Evolutionary conservation across 2,113 vertebrate genomes (phyloP).

Genomic region (Copsychus sechellarum): DNA sequence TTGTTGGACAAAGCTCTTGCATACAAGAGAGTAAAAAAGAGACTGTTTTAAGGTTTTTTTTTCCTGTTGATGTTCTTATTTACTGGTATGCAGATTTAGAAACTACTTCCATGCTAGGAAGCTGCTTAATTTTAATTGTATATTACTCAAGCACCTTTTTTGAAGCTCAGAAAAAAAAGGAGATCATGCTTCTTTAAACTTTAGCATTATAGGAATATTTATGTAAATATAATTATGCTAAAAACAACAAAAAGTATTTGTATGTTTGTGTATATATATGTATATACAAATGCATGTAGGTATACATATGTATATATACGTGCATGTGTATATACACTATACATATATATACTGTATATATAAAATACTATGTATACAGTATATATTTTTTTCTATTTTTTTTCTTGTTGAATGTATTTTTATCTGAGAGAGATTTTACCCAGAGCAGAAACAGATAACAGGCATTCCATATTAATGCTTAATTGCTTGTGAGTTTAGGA

Average conservation of each 20-base stretch:
- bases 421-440: constrained; percentile 85
- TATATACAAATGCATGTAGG: constrained; percentile 79
- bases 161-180: constrained; percentile 81
- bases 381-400: constrained; percentile 82
- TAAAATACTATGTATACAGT: constrained; percentile 79
- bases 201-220: constrained; percentile 90
- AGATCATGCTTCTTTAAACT: constrained; percentile 84
- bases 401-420: constrained; percentile 94
- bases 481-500: constrained; percentile 75
- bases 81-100: constrained; percentile 84
- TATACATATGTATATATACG: constrained; percentile 73
- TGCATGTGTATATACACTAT: constrained; percentile 70
- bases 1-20: constrained; percentile 79
- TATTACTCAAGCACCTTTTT: constrained; percentile 92
- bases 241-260: constrained; percentile 83
- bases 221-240: constrained; percentile 91
- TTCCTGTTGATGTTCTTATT: constrained; percentile 77
- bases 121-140: constrained; percentile 85
- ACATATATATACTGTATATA: constrained; percentile 76
- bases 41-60: constrained; percentile 72
- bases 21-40: constrained; percentile 72
- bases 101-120: constrained; percentile 81
- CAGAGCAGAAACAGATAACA: constrained; percentile 82
- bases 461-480: constrained; percentile 86
- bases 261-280: constrained; percentile 82